These are phyloP conservation scores for Campylomormyrus numenius DNA, from an alignment of 2,113 vertebrate genomes.

Conservation along the genomic window DNA sequence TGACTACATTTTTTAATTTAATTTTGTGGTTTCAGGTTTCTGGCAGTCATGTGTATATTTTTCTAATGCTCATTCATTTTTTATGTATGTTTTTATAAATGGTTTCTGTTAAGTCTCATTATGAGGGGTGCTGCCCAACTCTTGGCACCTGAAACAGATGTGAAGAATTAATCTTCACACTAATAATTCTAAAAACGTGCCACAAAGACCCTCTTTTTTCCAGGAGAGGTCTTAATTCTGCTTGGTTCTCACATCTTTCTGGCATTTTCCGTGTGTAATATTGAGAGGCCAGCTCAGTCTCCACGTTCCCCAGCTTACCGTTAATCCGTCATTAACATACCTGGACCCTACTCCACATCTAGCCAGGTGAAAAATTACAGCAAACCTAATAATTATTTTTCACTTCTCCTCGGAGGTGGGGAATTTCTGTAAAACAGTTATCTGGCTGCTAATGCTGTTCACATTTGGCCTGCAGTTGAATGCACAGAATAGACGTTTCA, in stretches of 20 bases:
- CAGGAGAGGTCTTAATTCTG: not conserved
- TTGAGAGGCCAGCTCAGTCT: not conserved
- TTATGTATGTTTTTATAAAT: not conserved
- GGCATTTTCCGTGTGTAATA: not conserved
- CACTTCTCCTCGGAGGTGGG: not conserved
- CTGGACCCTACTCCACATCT: not conserved
- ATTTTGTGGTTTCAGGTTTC: not conserved
- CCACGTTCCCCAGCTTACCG: not conserved
- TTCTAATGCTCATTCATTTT: not conserved
- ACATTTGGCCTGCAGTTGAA: not conserved
- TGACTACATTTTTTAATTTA: not conserved
- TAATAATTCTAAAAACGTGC: not conserved
- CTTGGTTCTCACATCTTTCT: not conserved
- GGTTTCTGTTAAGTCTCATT: not conserved
- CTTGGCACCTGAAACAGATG: not conserved
- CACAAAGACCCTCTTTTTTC: not conserved
- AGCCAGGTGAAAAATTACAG: not conserved
- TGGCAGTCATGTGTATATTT: not conserved
- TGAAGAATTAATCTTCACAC: slow-evolving; percentile 6
- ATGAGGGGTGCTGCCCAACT: not conserved
- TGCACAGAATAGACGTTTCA: not conserved
- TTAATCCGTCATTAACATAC: not conserved
- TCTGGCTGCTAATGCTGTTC: not conserved
- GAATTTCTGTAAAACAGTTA: not conserved
- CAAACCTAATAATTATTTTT: not conserved